Base-by-base conservation (phyloP, 2,888 invertebrate species). In the Latrodectus hesperus region DNA sequence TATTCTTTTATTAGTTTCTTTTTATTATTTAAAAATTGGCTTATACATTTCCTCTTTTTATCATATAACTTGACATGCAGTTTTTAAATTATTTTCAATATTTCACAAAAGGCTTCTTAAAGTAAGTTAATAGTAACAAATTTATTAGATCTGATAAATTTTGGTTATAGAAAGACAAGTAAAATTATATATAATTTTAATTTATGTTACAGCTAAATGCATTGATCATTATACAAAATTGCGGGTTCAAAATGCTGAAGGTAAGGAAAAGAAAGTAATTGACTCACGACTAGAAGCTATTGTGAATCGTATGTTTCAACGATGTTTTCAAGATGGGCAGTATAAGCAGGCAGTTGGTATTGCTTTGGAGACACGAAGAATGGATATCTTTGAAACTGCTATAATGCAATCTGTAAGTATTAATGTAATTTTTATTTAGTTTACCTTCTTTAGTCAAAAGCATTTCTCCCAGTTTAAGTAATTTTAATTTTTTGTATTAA, bases 221-320 rank as follows among this genome's bases (percentile, higher is more conserved):
- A 98, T 99, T 91, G 99, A 99, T 93, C 96, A 96, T 92, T 99
- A 99, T 92, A 98, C 97, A 9, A 96, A 96, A 91, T 96, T 97
- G 92, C 94, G 97, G 79, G 92, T 93, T 12, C 94, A 96, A 51
- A 92, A 92, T 90, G 94, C 95, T 55, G 94, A 95, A 88, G 95
- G 95, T 86, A 95, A 96, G 91, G 95, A 83, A 16, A 72, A 81
- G 49, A 81, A 88, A 64, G 85, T 89, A 3, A 92, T 93, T 87
- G 93, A 93, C 90, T 90, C 91, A 5, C 91, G 93, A 9, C 93
- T 99, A 88, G 98, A 98, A 92, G 96, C 95, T 4, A 97, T 99
- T 90, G 98, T 99, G 0, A 96, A 99, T 92, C 94, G 98, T 77
- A 99, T 99, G 98, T 99, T 99, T 93, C 96, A 97, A 91, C 94